Conservation (phyloP, 2,797 vertebrate species). For the Hoplostethus atlanticus region DNA sequence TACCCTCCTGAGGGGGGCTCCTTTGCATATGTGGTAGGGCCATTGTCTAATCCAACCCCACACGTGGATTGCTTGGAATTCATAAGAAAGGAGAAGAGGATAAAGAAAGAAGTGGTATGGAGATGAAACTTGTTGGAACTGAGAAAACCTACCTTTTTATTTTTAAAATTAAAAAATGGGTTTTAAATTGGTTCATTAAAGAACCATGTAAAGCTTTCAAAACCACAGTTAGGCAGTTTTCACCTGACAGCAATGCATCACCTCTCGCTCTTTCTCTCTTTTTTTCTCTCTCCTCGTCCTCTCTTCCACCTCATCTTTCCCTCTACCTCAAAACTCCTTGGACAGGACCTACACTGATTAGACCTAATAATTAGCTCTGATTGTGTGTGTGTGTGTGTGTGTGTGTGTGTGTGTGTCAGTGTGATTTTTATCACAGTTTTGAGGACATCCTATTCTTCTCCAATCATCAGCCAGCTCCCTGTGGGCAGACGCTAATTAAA, state of each 20-base stretch:
- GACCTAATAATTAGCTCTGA: conserved; percentile 90
- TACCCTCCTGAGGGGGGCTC: too few relatives aligned
- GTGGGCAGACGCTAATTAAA: conserved; percentile 99
- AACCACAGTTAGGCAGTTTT: conserved; percentile 8
- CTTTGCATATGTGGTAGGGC: too few relatives aligned
- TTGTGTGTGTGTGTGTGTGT: conserved; percentile 46
- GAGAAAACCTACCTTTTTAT: too few relatives aligned
- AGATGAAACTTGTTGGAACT: too few relatives aligned
- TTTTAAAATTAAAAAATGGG: too few relatives aligned
- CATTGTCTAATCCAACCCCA: too few relatives aligned
- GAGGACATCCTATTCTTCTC: conserved; percentile 90
- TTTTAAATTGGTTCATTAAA: too few relatives aligned
- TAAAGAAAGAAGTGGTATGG: too few relatives aligned
- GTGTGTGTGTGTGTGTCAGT: conserved; percentile 46
- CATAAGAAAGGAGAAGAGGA: too few relatives aligned
- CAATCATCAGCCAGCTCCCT: conserved; percentile 95
- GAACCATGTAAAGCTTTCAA: too few relatives aligned
- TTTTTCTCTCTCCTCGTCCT: conserved; percentile 8
- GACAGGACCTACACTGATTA: conserved; percentile 90
- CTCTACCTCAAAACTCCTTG: conserved; percentile 84
- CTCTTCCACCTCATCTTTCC: conserved; percentile 55
- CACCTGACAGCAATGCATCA: conserved; percentile 13
- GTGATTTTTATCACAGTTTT: conserved; percentile 92
- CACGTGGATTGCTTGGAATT: too few relatives aligned
- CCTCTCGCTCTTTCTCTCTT: conserved; percentile 11